These are phyloP conservation scores for Formica selysi DNA, from an alignment of 1,140 invertebrate genomes.

Conservation along the genomic window DNA sequence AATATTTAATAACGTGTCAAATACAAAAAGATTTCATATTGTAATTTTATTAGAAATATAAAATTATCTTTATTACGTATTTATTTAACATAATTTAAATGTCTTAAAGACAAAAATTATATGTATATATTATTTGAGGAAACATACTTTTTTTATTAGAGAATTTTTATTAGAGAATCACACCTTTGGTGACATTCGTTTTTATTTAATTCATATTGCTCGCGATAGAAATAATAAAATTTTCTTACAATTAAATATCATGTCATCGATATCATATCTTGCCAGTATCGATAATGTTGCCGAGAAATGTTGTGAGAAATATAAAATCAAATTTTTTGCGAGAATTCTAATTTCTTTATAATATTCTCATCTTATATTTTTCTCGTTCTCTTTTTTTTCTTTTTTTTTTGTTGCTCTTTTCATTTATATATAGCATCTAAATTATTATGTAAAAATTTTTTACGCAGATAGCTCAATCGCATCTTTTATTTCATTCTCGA, in stretches of 20 bases:
- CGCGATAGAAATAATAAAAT: conserved; percentile 31
- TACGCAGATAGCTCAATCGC: neutral
- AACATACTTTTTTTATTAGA: conserved; percentile 15
- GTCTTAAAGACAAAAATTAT: neutral
- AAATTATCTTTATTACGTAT: neutral
- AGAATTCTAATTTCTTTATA: neutral
- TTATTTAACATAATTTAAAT: neutral
- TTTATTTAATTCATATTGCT: neutral
- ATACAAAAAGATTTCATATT: neutral
- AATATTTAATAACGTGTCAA: neutral
- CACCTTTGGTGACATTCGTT: neutral
- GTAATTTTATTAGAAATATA: neutral
- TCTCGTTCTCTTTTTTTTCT: neutral
- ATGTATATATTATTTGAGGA: neutral
- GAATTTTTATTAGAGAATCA: conserved; percentile 1
- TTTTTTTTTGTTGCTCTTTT: neutral
- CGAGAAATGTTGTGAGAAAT: neutral
- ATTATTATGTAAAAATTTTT: neutral
- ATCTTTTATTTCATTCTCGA: neutral
- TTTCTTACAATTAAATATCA: neutral
- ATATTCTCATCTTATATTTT: neutral
- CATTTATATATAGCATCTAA: neutral
- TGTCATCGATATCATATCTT: conserved; percentile 11
- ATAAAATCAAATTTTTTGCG: neutral
- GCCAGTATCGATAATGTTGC: neutral